Base-by-base conservation (phyloP, 2,888 invertebrate genomes). In the Rhamnusium bicolor region DNA sequence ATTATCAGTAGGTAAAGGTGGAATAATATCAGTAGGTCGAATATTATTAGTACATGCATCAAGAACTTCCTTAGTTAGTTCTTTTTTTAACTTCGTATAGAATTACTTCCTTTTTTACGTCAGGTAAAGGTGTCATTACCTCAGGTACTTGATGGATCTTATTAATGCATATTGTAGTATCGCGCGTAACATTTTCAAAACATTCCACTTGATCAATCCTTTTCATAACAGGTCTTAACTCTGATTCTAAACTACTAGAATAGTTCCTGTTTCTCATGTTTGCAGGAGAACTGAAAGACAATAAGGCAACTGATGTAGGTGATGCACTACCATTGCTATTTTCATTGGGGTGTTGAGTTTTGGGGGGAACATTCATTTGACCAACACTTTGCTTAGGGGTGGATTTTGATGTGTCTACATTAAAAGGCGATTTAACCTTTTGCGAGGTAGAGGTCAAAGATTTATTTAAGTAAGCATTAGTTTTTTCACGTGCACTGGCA, bases 131-230 rank as follows among this genome's bases (percentile, higher is more conserved):
- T 12, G 32, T 60, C 66, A 84, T 82, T 49, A 84, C 83, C 74
- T 87, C 85, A 53, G 86, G 83, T 70, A 85, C 81, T 81, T 78
- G 78, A 16, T 85, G 81, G 10, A 84, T 81, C 68, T 84, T 82
- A 74, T 85, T 84, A n/a, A 87, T 85, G 5, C 87, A 87, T 65
- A 88, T 87, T 21, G 88, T 86, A 19, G 90, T 90, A 74, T 92
- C 92, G 1, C 90, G 86, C 72, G 91, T 89, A 0, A 92, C 87
- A 78, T 91, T 91, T 79, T 92, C 92, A 80, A 91, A 92, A 0
- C 92, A 92, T 32, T 91, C 90, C 0, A 91, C 91, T 79, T 92
- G 91, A 73, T 92, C 92, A 63, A 92, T 85, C 81, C 92, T 92
- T 79, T 91, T 91, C 51, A 92, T 90, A 0, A 92, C 91, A 0